phyloP scores from a whole-genome alignment of 2,797 vertebrate genomes.

The Ciconia nigra region DNA sequence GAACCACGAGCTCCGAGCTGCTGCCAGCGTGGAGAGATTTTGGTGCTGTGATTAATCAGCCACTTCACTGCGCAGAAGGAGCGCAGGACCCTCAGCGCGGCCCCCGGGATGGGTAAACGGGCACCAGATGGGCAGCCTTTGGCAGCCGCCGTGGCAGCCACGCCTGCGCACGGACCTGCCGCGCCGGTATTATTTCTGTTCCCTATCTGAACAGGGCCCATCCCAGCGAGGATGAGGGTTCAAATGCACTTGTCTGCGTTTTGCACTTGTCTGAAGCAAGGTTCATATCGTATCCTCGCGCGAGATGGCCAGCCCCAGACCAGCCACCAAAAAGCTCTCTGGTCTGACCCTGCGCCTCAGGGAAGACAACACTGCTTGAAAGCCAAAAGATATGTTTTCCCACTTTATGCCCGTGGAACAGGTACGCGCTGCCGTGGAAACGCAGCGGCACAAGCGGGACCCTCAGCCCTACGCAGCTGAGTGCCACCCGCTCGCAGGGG shows the following conservation, averaged over 20 bases:
- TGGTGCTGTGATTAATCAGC: neutral
- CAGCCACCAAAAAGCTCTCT: neutral
- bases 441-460: rapidly evolving
- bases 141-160: neutral
- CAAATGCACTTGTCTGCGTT: rapidly evolving
- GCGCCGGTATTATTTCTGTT: rapidly evolving
- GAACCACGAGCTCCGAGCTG: neutral
- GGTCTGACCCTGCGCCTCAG: neutral
- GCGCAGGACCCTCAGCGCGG: rapidly evolving
- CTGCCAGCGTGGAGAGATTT: neutral
- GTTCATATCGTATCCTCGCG: rapidly evolving
- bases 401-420: rapidly evolving
- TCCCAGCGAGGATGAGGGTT: rapidly evolving
- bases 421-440: rapidly evolving
- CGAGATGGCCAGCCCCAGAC: rapidly evolving
- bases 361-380: rapidly evolving
- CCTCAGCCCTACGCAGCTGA: rapidly evolving
- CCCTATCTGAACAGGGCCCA: neutral
- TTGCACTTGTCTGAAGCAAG: no score
- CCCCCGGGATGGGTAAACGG: neutral
- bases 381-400: neutral
- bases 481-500: rapidly evolving
- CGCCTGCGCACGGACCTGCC: neutral
- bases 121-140: neutral
- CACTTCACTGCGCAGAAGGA: neutral